Evolutionary conservation across 2,113 vertebrate species (phyloP), one percentile per base, ranked within the genome.

Genomic region (Varanus komodoensis): DNA sequence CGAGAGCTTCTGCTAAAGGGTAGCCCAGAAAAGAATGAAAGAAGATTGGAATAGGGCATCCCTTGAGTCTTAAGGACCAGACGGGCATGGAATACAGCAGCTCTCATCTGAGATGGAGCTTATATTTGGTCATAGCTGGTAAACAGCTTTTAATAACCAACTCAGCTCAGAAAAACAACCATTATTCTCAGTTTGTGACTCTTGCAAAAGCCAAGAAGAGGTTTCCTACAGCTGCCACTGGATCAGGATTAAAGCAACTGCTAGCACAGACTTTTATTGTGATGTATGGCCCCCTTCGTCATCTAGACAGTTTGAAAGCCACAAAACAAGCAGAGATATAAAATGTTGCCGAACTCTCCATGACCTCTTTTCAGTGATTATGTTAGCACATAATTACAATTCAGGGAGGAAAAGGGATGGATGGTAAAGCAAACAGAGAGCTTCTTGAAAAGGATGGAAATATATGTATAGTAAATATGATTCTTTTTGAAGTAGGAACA

Each of bases 311-410:
- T 87, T 82, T 86, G 78, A 95, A 91, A 94, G 86, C 44, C 77
- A 68, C 89, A 95, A 80, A 95, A 94, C 92, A 92, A 94, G 38
- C 52, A 34, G 69, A 23, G 75, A 92, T 75, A 93, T 93, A 91
- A 94, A 82, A 92, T 91, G 64, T 38, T 83, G 87, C 82, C 92
- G 86, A 90, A 90, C 89, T 92, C 94, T 61, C 54, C 61, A n/a
- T 93, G 90, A 95, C 92, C 91, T 84, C 61, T 29, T 82, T 81
- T 61, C 27, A 81, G 64, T 48, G 67, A 87, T 81, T 81, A 48
- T 29, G 11, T 81, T 68, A 80, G 80, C 34, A 77, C 48, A 44
- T 34, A 86, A 69, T 85, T 92, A 34, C 87, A 92, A 21, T 23
- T 19, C 44, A 91, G 91, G 79, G 88, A 93, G 81, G 88, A 93